phyloP scores from a whole-genome alignment of 2,113 vertebrate species.

The Pungitius pungitius region DNA sequence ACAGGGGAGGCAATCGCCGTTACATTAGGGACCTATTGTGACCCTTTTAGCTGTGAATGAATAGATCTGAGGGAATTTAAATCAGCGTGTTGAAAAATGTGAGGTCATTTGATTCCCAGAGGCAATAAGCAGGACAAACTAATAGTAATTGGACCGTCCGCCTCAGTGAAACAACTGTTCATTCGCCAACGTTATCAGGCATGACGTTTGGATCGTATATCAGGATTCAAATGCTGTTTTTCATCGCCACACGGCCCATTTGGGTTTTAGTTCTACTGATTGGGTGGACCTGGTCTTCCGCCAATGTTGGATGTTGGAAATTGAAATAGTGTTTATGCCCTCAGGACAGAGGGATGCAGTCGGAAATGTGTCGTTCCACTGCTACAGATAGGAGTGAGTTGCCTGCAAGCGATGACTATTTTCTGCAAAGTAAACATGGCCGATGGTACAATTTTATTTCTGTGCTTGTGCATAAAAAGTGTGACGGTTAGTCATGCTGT shows the following conservation, averaged over 20 bases:
- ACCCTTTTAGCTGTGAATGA: constrained; percentile 1
- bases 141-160: constrained; percentile 1
- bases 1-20: not conserved
- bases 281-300: constrained; percentile 18
- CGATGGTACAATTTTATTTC: not conserved
- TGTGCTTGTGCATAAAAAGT: not conserved
- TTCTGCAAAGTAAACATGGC: not conserved
- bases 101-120: not conserved
- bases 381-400: constrained; percentile 13
- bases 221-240: constrained; percentile 17
- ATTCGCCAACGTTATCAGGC: not conserved
- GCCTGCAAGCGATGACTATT: not conserved
- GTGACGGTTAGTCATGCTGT: not conserved
- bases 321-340: constrained; percentile 18
- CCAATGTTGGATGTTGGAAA: constrained; percentile 34
- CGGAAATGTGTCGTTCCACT: constrained; percentile 2
- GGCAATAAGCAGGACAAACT: not conserved
- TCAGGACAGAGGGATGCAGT: constrained; percentile 5
- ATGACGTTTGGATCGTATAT: constrained; percentile 1
- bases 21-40: constrained; percentile 22
- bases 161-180: constrained; percentile 8
- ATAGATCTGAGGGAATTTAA: constrained; percentile 4
- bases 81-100: not conserved
- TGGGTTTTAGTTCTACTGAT: constrained; percentile 25
- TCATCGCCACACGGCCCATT: constrained; percentile 8